Conservation (phyloP, 2,113 vertebrate species). For the Hyaena hyaena region DNA sequence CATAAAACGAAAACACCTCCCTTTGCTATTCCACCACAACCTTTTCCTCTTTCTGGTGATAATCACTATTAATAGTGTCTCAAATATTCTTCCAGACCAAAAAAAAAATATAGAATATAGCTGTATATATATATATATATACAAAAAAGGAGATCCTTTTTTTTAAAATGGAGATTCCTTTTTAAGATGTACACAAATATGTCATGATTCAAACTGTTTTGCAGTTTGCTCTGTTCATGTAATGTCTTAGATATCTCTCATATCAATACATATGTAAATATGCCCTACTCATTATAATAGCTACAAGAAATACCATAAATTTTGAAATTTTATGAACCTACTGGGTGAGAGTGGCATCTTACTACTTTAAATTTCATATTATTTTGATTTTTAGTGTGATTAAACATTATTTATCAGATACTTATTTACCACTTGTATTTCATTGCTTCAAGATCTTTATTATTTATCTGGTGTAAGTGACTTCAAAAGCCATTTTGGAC, state of each 20-base stretch:
- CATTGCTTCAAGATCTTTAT: neutral
- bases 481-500: neutral
- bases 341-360: neutral
- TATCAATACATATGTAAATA: neutral
- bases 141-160: no score
- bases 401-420: neutral
- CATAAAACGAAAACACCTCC: neutral
- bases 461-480: neutral
- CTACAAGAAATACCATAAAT: neutral
- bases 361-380: neutral
- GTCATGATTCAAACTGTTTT: neutral
- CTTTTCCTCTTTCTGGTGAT: neutral
- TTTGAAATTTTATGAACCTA: neutral
- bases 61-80: neutral
- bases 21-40: neutral
- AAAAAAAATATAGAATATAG: neutral
- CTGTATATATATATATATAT: no score
- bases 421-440: neutral
- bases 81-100: neutral
- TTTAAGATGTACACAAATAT: neutral
- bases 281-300: neutral
- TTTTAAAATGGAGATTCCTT: neutral
- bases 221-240: neutral
- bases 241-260: neutral
- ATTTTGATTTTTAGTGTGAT: neutral